A percentile compares a stretch with the other conserved stretches of the same genome.
phyloP scores from a whole-genome alignment of 1,140 invertebrate genomes.

The Wasmannia auropunctata region DNA sequence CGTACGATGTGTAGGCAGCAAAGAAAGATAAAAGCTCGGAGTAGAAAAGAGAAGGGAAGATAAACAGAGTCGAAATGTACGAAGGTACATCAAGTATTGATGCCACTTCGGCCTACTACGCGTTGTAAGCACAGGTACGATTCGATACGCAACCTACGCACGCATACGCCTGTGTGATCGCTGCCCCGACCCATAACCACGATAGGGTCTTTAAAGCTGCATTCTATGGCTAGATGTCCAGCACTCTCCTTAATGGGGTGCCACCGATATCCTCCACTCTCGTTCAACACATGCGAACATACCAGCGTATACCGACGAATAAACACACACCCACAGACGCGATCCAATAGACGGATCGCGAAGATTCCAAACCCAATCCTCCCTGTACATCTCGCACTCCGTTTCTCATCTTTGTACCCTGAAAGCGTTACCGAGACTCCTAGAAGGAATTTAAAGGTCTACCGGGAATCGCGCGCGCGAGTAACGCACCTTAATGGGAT shows the following conservation, averaged over 20 bases:
- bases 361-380: slow-evolving; percentile 6
- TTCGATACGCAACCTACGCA: slow-evolving; percentile 56
- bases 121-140: slow-evolving; percentile 51
- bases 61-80: slow-evolving; percentile 37
- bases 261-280: slow-evolving; percentile 76
- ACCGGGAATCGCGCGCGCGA: slow-evolving; percentile 72
- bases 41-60: neutral
- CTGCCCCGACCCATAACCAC: slow-evolving; percentile 11
- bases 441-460: slow-evolving; percentile 77
- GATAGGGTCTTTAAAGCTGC: slow-evolving; percentile 29
- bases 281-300: slow-evolving; percentile 21
- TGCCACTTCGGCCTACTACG: slow-evolving; percentile 71
- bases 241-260: slow-evolving; percentile 82
- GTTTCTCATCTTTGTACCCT: slow-evolving; percentile 62
- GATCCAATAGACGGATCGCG: neutral
- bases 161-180: slow-evolving; percentile 1
- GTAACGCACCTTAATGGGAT: slow-evolving; percentile 78
- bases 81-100: slow-evolving; percentile 80
- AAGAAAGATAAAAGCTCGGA: neutral
- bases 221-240: slow-evolving; percentile 71
- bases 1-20: neutral
- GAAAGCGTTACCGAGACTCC: slow-evolving; percentile 46
- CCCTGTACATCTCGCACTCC: slow-evolving; percentile 19
- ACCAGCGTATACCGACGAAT: neutral
- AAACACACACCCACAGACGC: neutral